Evolutionary conservation across 2,113 vertebrate genomes (phyloP).

Genomic region (Mungos mungo): DNA sequence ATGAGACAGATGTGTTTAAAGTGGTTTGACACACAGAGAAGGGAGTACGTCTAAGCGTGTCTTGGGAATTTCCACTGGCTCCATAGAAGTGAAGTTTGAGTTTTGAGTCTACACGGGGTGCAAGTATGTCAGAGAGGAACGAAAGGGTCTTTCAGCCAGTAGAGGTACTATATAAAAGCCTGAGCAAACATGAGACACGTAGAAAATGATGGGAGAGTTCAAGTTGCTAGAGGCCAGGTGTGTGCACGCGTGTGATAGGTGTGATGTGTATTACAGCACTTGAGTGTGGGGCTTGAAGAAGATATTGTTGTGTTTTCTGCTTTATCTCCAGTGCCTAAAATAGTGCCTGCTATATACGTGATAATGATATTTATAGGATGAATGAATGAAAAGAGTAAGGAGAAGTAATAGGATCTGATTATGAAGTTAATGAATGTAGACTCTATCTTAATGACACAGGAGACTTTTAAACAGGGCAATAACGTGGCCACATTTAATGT

Average conservation of each 20-base stretch:
- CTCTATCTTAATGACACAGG: not conserved
- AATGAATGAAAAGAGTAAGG: not conserved
- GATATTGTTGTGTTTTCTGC: not conserved
- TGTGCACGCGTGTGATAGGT: not conserved
- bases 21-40: not conserved
- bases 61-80: not conserved
- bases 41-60: not conserved
- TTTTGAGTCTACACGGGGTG: not conserved
- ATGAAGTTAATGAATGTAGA: not conserved
- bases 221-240: not conserved
- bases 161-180: not conserved
- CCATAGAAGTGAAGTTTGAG: not conserved
- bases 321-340: not conserved
- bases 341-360: not conserved
- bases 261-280: not conserved
- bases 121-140: constrained; percentile 6
- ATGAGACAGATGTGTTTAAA: not conserved
- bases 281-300: not conserved
- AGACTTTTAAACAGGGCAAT: not conserved
- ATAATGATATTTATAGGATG: not conserved
- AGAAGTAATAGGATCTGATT: not conserved
- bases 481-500: not conserved
- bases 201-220: constrained; percentile 42
- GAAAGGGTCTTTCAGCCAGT: not conserved
- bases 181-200: not conserved